Percentiles rank a stretch among this genome's conserved stretches.
These are phyloP conservation scores for Drosophila stalkeri DNA, from an alignment of 2,888 invertebrate species.

Conservation along the genomic window DNA sequence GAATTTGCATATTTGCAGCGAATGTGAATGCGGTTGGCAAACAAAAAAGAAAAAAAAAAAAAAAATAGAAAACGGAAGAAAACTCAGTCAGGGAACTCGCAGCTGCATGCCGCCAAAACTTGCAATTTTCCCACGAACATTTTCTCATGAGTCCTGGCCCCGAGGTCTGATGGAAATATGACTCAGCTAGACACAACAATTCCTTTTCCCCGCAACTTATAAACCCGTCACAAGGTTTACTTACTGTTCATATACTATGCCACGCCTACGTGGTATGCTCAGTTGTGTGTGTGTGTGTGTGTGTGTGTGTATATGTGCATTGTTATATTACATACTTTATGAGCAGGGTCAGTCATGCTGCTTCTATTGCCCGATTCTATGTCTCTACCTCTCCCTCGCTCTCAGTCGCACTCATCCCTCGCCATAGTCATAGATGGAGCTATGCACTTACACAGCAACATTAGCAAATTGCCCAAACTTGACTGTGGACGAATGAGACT, in stretches of 20 bases:
- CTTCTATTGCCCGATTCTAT: slow-evolving; percentile 29
- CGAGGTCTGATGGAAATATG: slow-evolving; percentile 61
- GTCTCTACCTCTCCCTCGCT: neutral
- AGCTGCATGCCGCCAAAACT: slow-evolving; percentile 54
- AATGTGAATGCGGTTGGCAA: slow-evolving; percentile 35
- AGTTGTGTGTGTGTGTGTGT: slow-evolving; percentile 25
- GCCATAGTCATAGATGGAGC: slow-evolving; percentile 52
- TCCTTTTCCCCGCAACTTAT: slow-evolving; percentile 58
- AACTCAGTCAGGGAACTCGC: slow-evolving; percentile 18
- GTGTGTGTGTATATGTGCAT: slow-evolving; percentile 30
- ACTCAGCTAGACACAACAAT: slow-evolving; percentile 62
- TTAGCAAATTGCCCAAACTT: slow-evolving; percentile 71
- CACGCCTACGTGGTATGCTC: slow-evolving; percentile 58
- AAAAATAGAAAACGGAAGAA: neutral
- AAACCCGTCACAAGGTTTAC: slow-evolving; percentile 57
- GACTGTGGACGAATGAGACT: slow-evolving; percentile 27
- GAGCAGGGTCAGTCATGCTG: slow-evolving; percentile 51
- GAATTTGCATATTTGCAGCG: slow-evolving; percentile 67
- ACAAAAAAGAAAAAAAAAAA: neutral
- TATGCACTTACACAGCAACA: slow-evolving; percentile 63
- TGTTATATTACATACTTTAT: slow-evolving; percentile 60
- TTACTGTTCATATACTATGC: slow-evolving; percentile 54
- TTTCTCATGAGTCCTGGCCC: slow-evolving; percentile 39
- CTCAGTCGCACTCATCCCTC: slow-evolving; percentile 1
- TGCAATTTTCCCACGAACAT: slow-evolving; percentile 48